These are phyloP conservation scores for Chaetodon trifascialis DNA, from an alignment of 2,113 vertebrate species.

Conservation along the genomic window DNA sequence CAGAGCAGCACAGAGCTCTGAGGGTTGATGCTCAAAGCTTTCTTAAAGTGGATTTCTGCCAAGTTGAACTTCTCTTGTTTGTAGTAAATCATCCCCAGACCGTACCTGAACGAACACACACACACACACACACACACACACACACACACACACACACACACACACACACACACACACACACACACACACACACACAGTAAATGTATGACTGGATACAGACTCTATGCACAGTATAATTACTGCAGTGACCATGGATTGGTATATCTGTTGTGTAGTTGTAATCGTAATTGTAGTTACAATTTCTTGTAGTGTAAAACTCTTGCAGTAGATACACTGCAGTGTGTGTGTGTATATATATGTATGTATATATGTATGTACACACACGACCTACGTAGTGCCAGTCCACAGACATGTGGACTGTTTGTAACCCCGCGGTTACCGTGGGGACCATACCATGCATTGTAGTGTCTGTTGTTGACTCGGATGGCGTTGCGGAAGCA, in stretches of 20 bases:
- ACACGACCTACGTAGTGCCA: too few relatives aligned
- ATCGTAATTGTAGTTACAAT: too few relatives aligned
- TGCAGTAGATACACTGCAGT: too few relatives aligned
- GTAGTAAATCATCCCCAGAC: slow-evolving; percentile 99
- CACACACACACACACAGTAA: not conserved
- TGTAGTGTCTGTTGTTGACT: slow-evolving; percentile 97
- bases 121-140: too few relatives aligned
- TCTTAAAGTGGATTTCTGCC: slow-evolving; percentile 99
- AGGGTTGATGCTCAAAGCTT: slow-evolving; percentile 98
- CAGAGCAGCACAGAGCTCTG: slow-evolving; percentile 98
- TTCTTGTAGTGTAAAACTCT: too few relatives aligned
- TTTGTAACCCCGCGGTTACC: not conserved
- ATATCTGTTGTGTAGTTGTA: too few relatives aligned
- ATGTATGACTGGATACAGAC: too few relatives aligned
- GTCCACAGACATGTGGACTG: not conserved
- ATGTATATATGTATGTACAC: not conserved
- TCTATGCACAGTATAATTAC: too few relatives aligned
- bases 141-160: too few relatives aligned
- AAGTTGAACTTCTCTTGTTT: slow-evolving; percentile 99
- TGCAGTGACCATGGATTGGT: too few relatives aligned
- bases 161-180: not conserved
- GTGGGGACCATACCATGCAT: slow-evolving; percentile 85
- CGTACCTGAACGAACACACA: slow-evolving; percentile 87
- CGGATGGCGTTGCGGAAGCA: slow-evolving; percentile 97
- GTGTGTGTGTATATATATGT: too few relatives aligned